These are phyloP conservation scores for Ephialtes manifestator DNA, from an alignment of 2,888 invertebrate species.

Conservation along the genomic window DNA sequence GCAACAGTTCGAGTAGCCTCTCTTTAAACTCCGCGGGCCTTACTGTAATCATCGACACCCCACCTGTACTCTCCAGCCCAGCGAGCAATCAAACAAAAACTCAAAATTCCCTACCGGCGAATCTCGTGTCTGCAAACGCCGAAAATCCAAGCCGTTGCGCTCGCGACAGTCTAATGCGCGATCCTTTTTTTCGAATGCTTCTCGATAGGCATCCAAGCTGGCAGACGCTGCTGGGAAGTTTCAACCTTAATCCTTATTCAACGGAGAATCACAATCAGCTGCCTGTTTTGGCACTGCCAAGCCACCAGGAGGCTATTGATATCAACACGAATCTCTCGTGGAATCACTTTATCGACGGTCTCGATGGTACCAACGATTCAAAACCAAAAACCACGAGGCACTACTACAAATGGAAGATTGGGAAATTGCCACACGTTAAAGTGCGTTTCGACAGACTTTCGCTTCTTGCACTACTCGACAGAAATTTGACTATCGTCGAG, in stretches of 20 bases:
- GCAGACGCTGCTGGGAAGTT: conserved; percentile 79
- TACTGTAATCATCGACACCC: conserved; percentile 85
- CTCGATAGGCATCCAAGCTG: conserved; percentile 82
- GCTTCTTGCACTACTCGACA: conserved; percentile 96
- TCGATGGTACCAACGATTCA: conserved; percentile 87
- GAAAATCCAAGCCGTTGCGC: conserved; percentile 87
- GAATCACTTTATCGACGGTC: conserved; percentile 88
- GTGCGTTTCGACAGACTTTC: conserved; percentile 97
- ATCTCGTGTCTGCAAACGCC: conserved; percentile 81
- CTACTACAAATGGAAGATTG: conserved; percentile 92
- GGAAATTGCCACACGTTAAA: conserved; percentile 88
- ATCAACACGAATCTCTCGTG: conserved; percentile 87
- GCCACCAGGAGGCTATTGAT: conserved; percentile 87
- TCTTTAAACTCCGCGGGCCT: conserved; percentile 86
- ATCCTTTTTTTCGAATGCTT: conserved; percentile 79
- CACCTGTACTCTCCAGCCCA: conserved; percentile 81
- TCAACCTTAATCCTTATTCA: conserved; percentile 75
- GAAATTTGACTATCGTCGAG: conserved; percentile 94
- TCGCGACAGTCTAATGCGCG: conserved; percentile 83
- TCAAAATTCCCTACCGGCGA: conserved; percentile 78
- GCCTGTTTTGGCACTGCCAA: conserved; percentile 85
- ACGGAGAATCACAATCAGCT: conserved; percentile 75
- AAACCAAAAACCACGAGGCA: conserved; percentile 87
- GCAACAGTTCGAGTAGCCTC: conserved; percentile 87
- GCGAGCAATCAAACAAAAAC: conserved; percentile 77